Base-by-base conservation (phyloP, 2,888 invertebrate species). In the Yponomeuta plumbellus region DNA sequence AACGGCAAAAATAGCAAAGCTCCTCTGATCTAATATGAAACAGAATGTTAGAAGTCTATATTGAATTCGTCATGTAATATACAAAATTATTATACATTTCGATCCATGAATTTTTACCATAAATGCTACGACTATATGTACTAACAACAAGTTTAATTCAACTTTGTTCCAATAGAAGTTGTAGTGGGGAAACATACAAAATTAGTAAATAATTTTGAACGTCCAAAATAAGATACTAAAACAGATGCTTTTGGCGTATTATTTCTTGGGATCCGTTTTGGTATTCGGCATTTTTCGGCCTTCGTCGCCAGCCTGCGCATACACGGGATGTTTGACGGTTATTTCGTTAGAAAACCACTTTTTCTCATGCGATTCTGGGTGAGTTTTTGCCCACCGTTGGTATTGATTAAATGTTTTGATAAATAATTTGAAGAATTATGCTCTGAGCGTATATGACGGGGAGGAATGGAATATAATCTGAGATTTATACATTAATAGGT, bases 321-420 rank as follows among this genome's bases (percentile, higher is more conserved):
- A 73, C 78, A 71, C 74, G 52, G 75, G 70, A 80, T 80, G 76
- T 77, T 77, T 80, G 77, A 73, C 76, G 74, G 78, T 81, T 80
- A 83, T 83, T 83, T 52, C 77, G 77, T 76, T 80, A 78, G 79
- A 80, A 80, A 71, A 71, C 72, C 69, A 69, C 73, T 71, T 73
- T 76, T 80, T 78, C 75, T 75, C 71, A 17, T 69, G 63, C 44
- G 61, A 68, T 67, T 68, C 69, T 66, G 65, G 67, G 56, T 11
- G 13, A 67, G 68, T 68, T 52, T 52, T 52, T 52, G 44, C 44
- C 17, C 44, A 17, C 13, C 13, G 44, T 52, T 52, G 13, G 44
- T 52, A 13, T 52, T 6, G 44, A 52, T 52, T 52, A 52, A 52
- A 52, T 17, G 44, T 17, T 52, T 52, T 52, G 44, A 52, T 52